Percentiles rank a stretch among this genome's conserved stretches.
These are phyloP conservation scores for Engystomops pustulosus DNA, from an alignment of 2,113 vertebrate species.

Conservation along the genomic window DNA sequence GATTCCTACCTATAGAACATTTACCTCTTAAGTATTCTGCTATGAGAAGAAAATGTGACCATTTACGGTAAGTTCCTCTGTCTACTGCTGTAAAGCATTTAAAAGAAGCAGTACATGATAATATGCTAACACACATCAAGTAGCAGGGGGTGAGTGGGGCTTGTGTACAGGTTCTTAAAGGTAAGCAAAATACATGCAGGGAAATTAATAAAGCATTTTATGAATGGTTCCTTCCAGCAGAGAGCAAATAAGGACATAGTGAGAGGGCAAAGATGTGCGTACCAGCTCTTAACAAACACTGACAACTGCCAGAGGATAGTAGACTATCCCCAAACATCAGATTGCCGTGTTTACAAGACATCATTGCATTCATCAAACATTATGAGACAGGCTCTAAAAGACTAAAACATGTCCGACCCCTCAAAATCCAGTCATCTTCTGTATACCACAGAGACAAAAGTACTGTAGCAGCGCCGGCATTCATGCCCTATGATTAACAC, in stretches of 20 bases:
- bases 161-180: neutral
- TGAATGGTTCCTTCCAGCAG: slow-evolving; percentile 1
- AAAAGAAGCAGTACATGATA: too few relatives aligned
- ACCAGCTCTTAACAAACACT: slow-evolving; percentile 17
- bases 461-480: neutral
- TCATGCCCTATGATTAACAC: too few relatives aligned
- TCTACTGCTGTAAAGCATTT: too few relatives aligned
- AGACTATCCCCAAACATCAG: neutral
- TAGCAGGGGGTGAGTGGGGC: too few relatives aligned
- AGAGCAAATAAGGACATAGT: slow-evolving; percentile 6
- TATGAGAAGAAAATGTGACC: too few relatives aligned
- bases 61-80: too few relatives aligned
- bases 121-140: too few relatives aligned
- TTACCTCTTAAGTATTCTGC: too few relatives aligned
- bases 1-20: too few relatives aligned
- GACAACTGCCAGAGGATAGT: slow-evolving; percentile 17
- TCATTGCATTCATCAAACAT: neutral
- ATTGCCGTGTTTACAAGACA: neutral
- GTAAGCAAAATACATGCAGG: neutral
- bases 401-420: neutral
- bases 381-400: neutral
- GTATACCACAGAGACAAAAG: neutral
- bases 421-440: neutral
- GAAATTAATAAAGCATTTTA: neutral
- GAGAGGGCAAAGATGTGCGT: neutral